Base-by-base conservation (phyloP, 2,888 invertebrate genomes). In the Cheilosia soror region DNA sequence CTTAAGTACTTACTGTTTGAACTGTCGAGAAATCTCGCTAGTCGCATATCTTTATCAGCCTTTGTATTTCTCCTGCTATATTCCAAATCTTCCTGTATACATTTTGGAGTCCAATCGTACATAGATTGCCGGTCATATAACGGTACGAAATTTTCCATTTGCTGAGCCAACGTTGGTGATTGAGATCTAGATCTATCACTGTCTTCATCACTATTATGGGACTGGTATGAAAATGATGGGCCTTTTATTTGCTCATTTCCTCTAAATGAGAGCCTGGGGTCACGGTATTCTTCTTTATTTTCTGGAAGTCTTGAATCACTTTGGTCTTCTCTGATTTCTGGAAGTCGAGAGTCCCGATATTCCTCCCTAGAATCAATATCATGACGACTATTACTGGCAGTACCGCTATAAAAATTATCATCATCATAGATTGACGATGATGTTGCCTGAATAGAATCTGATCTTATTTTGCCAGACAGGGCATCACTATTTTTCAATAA, bases 1-100 rank as follows among this genome's bases (percentile, higher is more conserved):
- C 15, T 31, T 5, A 2, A 15, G 44, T n/a, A 72, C 87, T 79
- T 73, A 88, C 88, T 88, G 66, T 88, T 89, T 11, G 83, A 72
- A 78, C 77, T 79, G 69, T 88, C 88, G 4, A 87, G 72, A 65
- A 87, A 88, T 44, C 88, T 47, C 44, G 87, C 55, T 49, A 89
- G 87, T 69, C 90, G 88, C 90, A 90, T 90, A 87, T 91, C 90
- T 71, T 89, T 89, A 78, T 91, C 91, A 68, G 87, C 71, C 79
- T 89, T 89, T 44, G 72, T 83, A 9, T 73, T 85, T 51, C 86
- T 87, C 20, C 73, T 71, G n/a, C 81, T 87, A 37, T 76, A 77
- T 25, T 86, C 84, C 62, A 84, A 73, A 63, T 88, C 88, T 44
- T 89, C 89, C 42, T 89, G 88, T 20, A 88, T 88, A 5, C 83